A percentile compares a stretch with the other conserved stretches of the same genome.
Conservation (phyloP, 53 echinoderm and acorn worm genomes). For the Glandiceps talaboti region DNA sequence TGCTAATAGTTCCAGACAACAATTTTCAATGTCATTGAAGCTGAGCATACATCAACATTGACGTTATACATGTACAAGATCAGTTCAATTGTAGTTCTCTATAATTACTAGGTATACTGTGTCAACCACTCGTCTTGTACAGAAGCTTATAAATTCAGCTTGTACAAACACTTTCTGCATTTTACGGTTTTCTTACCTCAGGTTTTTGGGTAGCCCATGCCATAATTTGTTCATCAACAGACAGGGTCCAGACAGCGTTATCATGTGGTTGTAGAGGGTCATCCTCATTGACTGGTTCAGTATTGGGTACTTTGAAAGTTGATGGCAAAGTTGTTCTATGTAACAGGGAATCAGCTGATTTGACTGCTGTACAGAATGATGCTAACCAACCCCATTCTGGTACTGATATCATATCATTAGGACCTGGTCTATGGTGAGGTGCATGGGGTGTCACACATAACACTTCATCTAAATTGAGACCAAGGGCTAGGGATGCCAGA, state of each 20-base stretch:
- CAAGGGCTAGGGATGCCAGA: conserved; percentile 73
- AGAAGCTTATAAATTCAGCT: too few relatives aligned
- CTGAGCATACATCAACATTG: too few relatives aligned
- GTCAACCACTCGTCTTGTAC: too few relatives aligned
- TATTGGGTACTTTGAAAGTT: conserved; percentile 73
- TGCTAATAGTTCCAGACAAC: too few relatives aligned
- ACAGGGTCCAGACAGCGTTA: conserved; percentile 60
- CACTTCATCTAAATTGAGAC: conserved; percentile 57
- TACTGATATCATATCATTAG: conserved; percentile 17
- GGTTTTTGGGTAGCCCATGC: conserved; percentile 88
- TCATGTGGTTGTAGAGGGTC: conserved; percentile 47
- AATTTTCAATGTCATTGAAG: too few relatives aligned
- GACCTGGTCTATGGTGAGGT: conserved; percentile 46
- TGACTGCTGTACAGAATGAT: conserved; percentile 90
- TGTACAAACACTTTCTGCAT: neutral
- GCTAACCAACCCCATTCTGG: conserved; percentile 92
- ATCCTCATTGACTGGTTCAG: conserved; percentile 35
- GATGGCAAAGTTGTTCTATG: conserved; percentile 40
- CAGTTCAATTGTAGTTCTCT: too few relatives aligned
- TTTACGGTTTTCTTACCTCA: conserved; percentile 55
- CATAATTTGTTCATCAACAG: conserved; percentile 88
- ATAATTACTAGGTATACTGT: too few relatives aligned
- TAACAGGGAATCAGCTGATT: conserved; percentile 69
- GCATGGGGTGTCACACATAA: conserved; percentile 53
- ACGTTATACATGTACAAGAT: too few relatives aligned